Evolutionary conservation across 1,140 invertebrate species (phyloP).

Genomic region (Pemphigus obesinymphae): DNA sequence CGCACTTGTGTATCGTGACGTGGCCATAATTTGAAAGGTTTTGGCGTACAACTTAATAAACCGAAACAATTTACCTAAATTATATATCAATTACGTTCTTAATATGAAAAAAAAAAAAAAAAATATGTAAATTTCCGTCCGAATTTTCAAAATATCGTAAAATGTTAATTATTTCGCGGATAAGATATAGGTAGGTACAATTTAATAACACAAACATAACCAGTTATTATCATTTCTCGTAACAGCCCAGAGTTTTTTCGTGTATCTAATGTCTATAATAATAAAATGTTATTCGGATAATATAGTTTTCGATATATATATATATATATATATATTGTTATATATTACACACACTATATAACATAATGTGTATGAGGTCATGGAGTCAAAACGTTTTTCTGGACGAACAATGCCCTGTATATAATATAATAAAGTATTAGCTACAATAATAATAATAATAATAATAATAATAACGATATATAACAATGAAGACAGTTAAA

Average conservation of each 20-base stretch:
- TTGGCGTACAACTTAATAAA: background rate
- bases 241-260: background rate
- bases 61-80: conserved; percentile 1
- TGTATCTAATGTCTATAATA: background rate
- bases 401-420: background rate
- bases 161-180: background rate
- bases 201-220: background rate
- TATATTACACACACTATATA: background rate
- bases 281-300: background rate
- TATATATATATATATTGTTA: background rate
- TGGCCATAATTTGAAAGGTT: background rate
- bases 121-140: conserved; percentile 7
- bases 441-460: background rate
- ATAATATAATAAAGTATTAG: background rate
- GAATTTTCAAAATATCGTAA: background rate
- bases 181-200: background rate
- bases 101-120: background rate
- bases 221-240: background rate
- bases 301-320: background rate
- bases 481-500: conserved; percentile 15
- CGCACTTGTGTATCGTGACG: background rate
- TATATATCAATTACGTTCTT: background rate
- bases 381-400: background rate
- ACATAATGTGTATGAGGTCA: no score
- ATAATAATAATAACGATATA: background rate